A percentile compares a stretch with the other conserved stretches of the same genome.
Evolutionary conservation across 2,113 vertebrate species (phyloP).

Genomic region (Cavia porcellus): DNA sequence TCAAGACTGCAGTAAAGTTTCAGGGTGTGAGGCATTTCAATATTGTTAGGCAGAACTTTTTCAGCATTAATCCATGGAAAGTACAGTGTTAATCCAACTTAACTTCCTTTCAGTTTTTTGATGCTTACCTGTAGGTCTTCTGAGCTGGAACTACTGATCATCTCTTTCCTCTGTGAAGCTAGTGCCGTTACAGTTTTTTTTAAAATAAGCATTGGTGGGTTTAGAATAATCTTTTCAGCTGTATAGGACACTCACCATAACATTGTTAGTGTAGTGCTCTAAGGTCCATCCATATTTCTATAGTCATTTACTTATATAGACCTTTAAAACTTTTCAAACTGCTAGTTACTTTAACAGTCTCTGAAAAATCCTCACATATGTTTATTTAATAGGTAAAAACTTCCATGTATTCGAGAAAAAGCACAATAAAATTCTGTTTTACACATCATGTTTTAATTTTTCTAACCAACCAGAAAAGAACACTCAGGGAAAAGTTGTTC

Average conservation of each 20-base stretch:
- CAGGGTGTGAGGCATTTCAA: slow-evolving; percentile 58
- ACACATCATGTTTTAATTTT: slow-evolving; percentile 80
- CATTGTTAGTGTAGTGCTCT: slow-evolving; percentile 64
- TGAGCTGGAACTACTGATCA: slow-evolving; percentile 32
- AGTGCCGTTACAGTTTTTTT: slow-evolving; percentile 58
- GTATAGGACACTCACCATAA: neutral
- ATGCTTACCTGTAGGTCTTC: slow-evolving; percentile 49
- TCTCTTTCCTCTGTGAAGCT: slow-evolving; percentile 53
- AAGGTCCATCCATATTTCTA: slow-evolving; percentile 56
- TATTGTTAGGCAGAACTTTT: slow-evolving; percentile 55
- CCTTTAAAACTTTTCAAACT: slow-evolving; percentile 75
- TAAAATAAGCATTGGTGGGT: neutral
- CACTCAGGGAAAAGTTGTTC: slow-evolving; percentile 85
- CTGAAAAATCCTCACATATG: slow-evolving; percentile 73
- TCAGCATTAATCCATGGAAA: slow-evolving; percentile 53
- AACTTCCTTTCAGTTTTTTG: slow-evolving; percentile 50
- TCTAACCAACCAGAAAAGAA: slow-evolving; percentile 78
- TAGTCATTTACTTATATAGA: slow-evolving; percentile 71
- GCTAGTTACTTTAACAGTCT: slow-evolving; percentile 72
- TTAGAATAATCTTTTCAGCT: slow-evolving; percentile 7
- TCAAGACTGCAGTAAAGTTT: slow-evolving; percentile 56
- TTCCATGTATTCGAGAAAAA: slow-evolving; percentile 70
- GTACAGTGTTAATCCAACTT: neutral
- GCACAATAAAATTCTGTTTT: slow-evolving; percentile 79
- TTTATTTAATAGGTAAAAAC: slow-evolving; percentile 58